Base-by-base conservation (phyloP, 2,888 invertebrate species). In the Strigamia maritima region DNA sequence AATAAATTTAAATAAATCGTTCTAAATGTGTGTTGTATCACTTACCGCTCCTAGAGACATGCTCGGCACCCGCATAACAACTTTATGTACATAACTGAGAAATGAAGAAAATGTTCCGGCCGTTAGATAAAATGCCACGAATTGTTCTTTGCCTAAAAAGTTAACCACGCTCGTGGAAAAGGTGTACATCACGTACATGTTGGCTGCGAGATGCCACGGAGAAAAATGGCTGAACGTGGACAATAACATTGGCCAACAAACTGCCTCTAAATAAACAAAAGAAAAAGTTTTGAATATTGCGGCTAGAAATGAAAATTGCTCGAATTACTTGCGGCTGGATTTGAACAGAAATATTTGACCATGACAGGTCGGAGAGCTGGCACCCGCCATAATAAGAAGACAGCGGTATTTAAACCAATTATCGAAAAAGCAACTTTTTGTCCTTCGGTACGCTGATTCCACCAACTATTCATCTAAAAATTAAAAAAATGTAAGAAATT, bases 171-270 rank as follows among this genome's bases (percentile, higher is more conserved):
- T 90, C 82, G 89, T 87, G 80, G 89, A 90, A 84, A 96, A 96
- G 85, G 93, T 94, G 86, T 94, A 93, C 31, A 98, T 88, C 65
- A 97, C 98, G 87, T 94, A 97, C 98, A 99, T 98, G 87, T 99
- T 99, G 79, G 93, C 92, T 82, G 91, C 91, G 80, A 98, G 89
- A 87, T 98, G 98, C 81, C 95, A 87, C 49, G 91, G 86, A 0
- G 93, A 93, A 84, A 93, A 92, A 86, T 98, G 98, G 84, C 97
- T 98, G 87, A 98, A 98, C 40, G 93, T 93, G n/a, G 95, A 95
- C 4, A 97, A 87, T 77, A 97, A 85, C 95, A 98, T 95, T 3
- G 98, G 95, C 87, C 92, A 89, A 85, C 94, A 95, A 76, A 91
- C 88, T 81, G 90, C 89, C 84, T 89, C 93, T 94, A 86, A 88